Evolutionary conservation across 2,888 invertebrate genomes (phyloP), one percentile per base, ranked within the genome.

Genomic region (Malthinus flaveolus): DNA sequence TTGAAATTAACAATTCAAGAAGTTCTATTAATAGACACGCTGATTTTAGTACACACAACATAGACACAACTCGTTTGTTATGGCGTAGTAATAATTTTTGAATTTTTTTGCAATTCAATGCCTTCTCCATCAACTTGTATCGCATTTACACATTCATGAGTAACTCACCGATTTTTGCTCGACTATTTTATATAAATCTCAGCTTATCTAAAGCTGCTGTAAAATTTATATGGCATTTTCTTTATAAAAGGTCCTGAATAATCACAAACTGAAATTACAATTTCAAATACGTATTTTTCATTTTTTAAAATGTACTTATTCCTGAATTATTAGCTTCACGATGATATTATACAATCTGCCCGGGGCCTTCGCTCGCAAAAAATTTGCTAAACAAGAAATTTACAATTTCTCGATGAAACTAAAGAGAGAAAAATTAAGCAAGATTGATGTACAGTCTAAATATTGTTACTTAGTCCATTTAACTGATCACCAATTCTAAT

Each of bases 101-200:
- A 45, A 52, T 45, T 45, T 52, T 49, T 51, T 52, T 46, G 46
- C 44, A 46, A 45, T 35, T 44, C 39, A 51, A 33, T 42, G 39
- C 42, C 39, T 42, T 51, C 32, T 42, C 32, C 32, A 51, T 51
- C 42, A 51, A 32, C 39, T 51, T 44, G 50, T 51, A 33, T 42
- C 23, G 50, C 32, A 34, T 51, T 39, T 37, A 32, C 42, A 51
- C 50, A 51, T 51, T 51, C 50, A 32, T 42, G 42, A 51, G 42
- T 51, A 51, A 32, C 50, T 51, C 42, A 39, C 32, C 32, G 39
- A 42, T 51, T 51, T 51, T 51, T 51, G 33, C 13, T 51, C 39
- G 12, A 32, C 39, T 32, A 42, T 32, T 51, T 51, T 44, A 12
- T 42, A 51, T 51, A 51, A 42, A 51, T 51, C 42, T 33, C 33